These are phyloP conservation scores for Alligator mississippiensis DNA, from an alignment of 2,113 vertebrate species.

Conservation along the genomic window DNA sequence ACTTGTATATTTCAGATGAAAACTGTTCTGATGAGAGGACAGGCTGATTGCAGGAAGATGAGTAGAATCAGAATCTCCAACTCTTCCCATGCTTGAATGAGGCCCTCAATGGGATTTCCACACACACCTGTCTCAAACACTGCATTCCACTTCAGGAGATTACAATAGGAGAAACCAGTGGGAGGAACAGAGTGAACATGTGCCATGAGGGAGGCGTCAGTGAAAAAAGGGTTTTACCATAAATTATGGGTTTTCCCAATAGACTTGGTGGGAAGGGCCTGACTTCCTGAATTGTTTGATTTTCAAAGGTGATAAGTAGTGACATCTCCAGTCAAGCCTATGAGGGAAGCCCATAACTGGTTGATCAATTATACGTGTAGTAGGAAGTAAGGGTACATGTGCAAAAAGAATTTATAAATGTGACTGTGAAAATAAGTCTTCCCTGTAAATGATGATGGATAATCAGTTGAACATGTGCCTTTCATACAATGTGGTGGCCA, in stretches of 20 bases:
- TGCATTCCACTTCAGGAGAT: neutral
- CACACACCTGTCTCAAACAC: neutral
- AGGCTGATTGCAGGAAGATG: neutral
- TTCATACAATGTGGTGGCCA: neutral
- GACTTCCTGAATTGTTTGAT: neutral
- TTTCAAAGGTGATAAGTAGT: neutral
- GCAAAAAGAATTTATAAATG: neutral
- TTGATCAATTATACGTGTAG: neutral
- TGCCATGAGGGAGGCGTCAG: neutral
- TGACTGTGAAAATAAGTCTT: neutral
- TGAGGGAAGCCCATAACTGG: neutral
- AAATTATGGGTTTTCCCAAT: neutral
- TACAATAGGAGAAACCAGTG: neutral
- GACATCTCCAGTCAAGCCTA: neutral
- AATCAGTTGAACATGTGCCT: neutral
- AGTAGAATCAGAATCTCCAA: neutral
- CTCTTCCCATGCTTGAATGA: neutral
- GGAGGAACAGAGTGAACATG: neutral
- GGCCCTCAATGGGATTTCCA: neutral
- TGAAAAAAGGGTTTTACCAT: neutral
- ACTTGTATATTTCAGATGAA: neutral
- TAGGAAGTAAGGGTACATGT: accelerated
- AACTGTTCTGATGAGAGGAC: neutral
- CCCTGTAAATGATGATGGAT: accelerated
- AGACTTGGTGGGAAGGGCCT: neutral